These are phyloP conservation scores for Chymomyza procnemis DNA, from an alignment of 2,888 invertebrate genomes.

Conservation along the genomic window DNA sequence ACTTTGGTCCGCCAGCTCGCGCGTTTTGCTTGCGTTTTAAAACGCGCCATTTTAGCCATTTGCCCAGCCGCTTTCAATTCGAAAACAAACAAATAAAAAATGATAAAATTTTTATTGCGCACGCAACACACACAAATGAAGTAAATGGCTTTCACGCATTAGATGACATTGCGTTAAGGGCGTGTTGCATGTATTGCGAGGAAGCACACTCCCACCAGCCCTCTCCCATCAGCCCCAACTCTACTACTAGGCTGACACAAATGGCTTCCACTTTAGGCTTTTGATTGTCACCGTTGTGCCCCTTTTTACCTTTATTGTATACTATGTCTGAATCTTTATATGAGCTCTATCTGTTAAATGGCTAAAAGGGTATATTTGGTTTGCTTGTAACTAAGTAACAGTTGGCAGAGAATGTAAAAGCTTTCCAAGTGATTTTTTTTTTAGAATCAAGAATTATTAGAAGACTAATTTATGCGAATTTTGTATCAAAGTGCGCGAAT, in stretches of 20 bases:
- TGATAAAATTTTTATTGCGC: constrained; percentile 71
- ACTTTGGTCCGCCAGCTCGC: neutral
- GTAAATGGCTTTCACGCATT: constrained; percentile 66
- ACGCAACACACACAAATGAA: constrained; percentile 70
- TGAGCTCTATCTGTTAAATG: neutral
- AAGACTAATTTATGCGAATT: too few relatives aligned
- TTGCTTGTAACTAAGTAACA: neutral
- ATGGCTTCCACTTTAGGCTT: constrained; percentile 63
- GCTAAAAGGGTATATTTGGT: neutral
- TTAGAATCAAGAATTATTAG: too few relatives aligned
- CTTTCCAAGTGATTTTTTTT: neutral
- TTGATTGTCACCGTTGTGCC: constrained; percentile 48
- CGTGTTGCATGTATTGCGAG: constrained; percentile 9
- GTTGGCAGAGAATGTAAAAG: too few relatives aligned
- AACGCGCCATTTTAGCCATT: constrained; percentile 21
- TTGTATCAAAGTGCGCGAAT: too few relatives aligned
- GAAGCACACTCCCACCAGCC: neutral
- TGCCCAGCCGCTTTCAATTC: constrained; percentile 8
- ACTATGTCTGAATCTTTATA: neutral
- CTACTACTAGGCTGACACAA: constrained; percentile 33
- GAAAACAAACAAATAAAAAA: constrained; percentile 60
- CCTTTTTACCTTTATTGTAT: constrained; percentile 48
- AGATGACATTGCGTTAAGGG: constrained; percentile 31
- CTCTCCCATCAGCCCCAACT: too few relatives aligned
- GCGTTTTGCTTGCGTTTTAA: constrained; percentile 62